These are phyloP conservation scores for Polypedilum pembai DNA, from an alignment of 1,140 invertebrate genomes.

Conservation along the genomic window DNA sequence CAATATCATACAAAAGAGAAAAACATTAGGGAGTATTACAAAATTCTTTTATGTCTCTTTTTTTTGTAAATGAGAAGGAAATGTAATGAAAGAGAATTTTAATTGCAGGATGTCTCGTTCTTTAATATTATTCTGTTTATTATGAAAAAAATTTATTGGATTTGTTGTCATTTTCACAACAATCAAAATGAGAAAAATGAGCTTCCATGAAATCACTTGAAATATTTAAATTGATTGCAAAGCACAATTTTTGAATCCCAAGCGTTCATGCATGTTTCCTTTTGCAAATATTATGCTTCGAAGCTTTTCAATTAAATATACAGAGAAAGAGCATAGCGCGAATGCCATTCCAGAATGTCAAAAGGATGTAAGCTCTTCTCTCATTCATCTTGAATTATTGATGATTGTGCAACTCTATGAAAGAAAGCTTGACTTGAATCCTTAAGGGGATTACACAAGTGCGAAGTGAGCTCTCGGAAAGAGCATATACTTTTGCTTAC, in stretches of 20 bases:
- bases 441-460: too few relatives aligned
- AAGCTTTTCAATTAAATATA: neutral
- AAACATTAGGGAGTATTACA: neutral
- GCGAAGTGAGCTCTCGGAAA: too few relatives aligned
- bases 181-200: too few relatives aligned
- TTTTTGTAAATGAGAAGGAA: neutral
- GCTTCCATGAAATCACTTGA: too few relatives aligned
- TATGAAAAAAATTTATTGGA: too few relatives aligned
- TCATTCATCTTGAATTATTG: conserved; percentile 1
- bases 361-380: neutral
- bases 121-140: too few relatives aligned
- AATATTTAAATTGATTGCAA: neutral
- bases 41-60: neutral
- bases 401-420: neutral
- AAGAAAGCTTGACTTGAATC: neutral
- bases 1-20: neutral
- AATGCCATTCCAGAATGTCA: neutral
- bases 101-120: too few relatives aligned
- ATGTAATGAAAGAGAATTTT: neutral
- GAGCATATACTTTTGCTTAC: neutral
- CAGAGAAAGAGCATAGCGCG: neutral
- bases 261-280: neutral
- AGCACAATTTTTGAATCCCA: neutral
- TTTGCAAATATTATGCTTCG: neutral
- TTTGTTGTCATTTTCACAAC: too few relatives aligned